Conservation (phyloP, 1,140 invertebrate species). For the Heterodera schachtii region DNA sequence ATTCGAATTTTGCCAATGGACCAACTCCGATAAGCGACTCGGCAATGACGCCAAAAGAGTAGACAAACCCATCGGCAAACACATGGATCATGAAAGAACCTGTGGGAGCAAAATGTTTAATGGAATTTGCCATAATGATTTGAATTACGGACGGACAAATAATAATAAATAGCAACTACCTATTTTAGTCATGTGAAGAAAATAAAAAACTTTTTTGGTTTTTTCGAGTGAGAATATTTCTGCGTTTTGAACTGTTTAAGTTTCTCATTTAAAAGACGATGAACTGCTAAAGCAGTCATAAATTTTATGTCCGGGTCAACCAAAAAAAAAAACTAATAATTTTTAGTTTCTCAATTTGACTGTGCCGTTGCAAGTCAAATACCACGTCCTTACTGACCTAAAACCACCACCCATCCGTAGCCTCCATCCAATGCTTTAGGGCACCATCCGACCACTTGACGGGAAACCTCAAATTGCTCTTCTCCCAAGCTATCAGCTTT, state of each 20-base stretch:
- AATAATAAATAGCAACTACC: neutral
- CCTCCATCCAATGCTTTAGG: constrained; percentile 68
- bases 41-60: constrained; percentile 68
- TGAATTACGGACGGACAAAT: too few species aligned
- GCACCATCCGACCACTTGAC: constrained; percentile 43
- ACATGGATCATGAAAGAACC: constrained; percentile 93
- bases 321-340: neutral
- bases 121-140: too few species aligned
- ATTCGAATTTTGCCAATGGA: neutral
- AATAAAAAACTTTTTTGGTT: too few species aligned
- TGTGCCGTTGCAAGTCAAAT: neutral
- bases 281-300: too few species aligned
- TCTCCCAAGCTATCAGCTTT: neutral
- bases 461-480: constrained; percentile 1
- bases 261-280: too few species aligned
- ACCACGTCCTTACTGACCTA: constrained; percentile 68
- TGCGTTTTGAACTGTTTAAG: too few species aligned
- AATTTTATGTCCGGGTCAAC: too few species aligned
- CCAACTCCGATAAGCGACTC: constrained; percentile 72
- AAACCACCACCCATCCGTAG: constrained; percentile 86
- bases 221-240: too few species aligned
- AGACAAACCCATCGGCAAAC: constrained; percentile 83
- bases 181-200: too few species aligned
- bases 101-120: constrained; percentile 62
- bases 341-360: neutral